A percentile compares a stretch with the other conserved stretches of the same genome.
Evolutionary conservation across 2,888 invertebrate species (phyloP).

Genomic region (Hemaris fuciformis): DNA sequence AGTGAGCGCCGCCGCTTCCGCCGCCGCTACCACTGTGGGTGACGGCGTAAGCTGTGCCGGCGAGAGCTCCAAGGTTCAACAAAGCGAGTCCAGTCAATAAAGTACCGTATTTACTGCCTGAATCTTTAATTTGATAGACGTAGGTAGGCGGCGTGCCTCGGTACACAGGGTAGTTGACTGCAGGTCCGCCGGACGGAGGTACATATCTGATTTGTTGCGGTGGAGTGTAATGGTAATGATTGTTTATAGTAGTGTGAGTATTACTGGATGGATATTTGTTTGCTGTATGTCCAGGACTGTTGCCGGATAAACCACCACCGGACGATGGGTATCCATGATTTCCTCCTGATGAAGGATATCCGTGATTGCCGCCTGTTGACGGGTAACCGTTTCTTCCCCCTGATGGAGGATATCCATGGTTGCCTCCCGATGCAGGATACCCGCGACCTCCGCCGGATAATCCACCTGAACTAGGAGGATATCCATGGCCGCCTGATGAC

Average conservation of each 20-base stretch:
- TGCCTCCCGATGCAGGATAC: conserved; percentile 33
- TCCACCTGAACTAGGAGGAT: conserved; percentile 22
- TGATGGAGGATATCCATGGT: conserved; percentile 22
- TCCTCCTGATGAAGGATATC: conserved; percentile 37
- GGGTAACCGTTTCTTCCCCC: conserved; percentile 23
- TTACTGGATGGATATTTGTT: conserved; percentile 22
- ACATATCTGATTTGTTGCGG: conserved; percentile 64
- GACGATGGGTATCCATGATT: conserved; percentile 36
- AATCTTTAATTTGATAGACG: conserved; percentile 67
- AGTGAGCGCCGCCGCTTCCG: conserved; percentile 24
- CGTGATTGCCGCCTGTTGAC: conserved; percentile 32
- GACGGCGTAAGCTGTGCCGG: conserved; percentile 46
- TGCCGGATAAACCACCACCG: conserved; percentile 28
- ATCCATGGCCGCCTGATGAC: conserved; percentile 25
- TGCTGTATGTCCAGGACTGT: conserved; percentile 37
- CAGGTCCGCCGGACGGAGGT: conserved; percentile 49
- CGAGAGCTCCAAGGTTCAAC: conserved; percentile 66
- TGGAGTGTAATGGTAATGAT: conserved; percentile 66
- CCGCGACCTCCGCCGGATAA: conserved; percentile 28
- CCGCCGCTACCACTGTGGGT: conserved; percentile 29
- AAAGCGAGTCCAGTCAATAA: conserved; percentile 65
- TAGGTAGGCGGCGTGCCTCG: conserved; percentile 63
- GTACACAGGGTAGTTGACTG: conserved; percentile 62
- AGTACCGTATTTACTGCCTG: conserved; percentile 71
- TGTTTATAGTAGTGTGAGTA: conserved; percentile 49